Evolutionary conservation across 2,113 vertebrate genomes (phyloP).

Genomic region (Chauna torquata): DNA sequence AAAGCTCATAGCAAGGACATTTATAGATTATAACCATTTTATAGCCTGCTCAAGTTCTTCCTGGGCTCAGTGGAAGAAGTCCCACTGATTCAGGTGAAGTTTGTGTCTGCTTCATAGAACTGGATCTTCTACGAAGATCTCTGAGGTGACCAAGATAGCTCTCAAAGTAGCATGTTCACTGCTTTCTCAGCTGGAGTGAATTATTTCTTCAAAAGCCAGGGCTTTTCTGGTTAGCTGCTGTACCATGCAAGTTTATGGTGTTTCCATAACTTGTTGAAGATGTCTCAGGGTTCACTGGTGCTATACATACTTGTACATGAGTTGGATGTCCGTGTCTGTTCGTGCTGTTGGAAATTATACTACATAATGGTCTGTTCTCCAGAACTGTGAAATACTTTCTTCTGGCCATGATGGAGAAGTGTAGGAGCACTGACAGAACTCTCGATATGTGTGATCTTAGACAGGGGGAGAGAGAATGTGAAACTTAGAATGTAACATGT

Average conservation of each 20-base stretch:
- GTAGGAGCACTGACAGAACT: not conserved
- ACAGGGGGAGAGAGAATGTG: not conserved
- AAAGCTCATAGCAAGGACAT: not conserved
- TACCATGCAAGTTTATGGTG: not conserved
- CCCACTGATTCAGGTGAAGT: not conserved
- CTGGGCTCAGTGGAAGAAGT: not conserved
- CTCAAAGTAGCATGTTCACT: not conserved
- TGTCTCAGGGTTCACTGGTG: not conserved
- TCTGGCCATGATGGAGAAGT: not conserved
- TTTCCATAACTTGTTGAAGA: not conserved
- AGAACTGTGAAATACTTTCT: not conserved
- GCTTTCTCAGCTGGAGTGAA: rapidly evolving
- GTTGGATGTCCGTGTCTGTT: not conserved
- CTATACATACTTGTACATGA: rapidly evolving
- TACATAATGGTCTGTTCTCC: not conserved
- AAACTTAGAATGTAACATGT: not conserved
- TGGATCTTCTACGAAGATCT: not conserved
- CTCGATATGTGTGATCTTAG: not conserved
- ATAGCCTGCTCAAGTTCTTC: not conserved
- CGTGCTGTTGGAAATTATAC: not conserved
- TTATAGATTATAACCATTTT: not conserved
- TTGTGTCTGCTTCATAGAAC: not conserved
- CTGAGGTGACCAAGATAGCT: not conserved
- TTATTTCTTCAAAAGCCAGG: not conserved
- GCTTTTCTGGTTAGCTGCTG: not conserved